Evolutionary conservation across 2,797 vertebrate species (phyloP), one percentile per base, ranked within the genome.

Genomic region (Hoplostethus mediterraneus): DNA sequence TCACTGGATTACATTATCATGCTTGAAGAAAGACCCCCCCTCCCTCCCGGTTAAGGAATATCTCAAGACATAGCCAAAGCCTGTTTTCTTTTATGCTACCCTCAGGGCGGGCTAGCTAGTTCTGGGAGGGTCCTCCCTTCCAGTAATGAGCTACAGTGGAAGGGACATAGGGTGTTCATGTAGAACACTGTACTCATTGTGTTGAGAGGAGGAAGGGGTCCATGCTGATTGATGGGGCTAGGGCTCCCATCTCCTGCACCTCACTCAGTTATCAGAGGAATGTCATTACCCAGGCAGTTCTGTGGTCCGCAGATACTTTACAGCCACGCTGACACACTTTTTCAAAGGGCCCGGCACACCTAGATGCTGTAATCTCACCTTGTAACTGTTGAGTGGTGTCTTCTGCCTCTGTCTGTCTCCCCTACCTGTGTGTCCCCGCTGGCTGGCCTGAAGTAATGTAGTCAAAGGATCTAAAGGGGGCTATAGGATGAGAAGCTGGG

Each of bases 141-240:
- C 63, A 65, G 81, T 89, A 87, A 80, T 80, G 89, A 83, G 87
- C 89, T 93, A 85, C 89, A 91, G 88, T 90, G 69, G 83, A 87
- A 84, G 84, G 67, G 84, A 89, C 63, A 73, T 5, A 72, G 82
- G 87, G 90, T 87, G 78, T 80, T 93, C 67, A 51, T 84, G 86
- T 90, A 57, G 88, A 94, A 94, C 93, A 94, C 90, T 94, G 89
- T 87, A 80, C 83, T 88, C 93, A 93, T 93, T 94, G 93, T 94
- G 79, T 76, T 49, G 65, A 61, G 72, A 77, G 83, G 84, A 82
- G 85, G 84, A 79, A 80, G 81, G 85, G 83, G 80, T 84, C 67
- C 74, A 42, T 54, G 81, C 75, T 92, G 91, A 94, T 90, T 85
- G 92, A 93, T 90, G 87, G 83, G 83, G 74, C 71, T 71, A 30